Percentiles rank a stretch among this genome's conserved stretches.
These are phyloP conservation scores for Halichoeres trimaculatus DNA, from an alignment of 2,113 vertebrate genomes.

Conservation along the genomic window DNA sequence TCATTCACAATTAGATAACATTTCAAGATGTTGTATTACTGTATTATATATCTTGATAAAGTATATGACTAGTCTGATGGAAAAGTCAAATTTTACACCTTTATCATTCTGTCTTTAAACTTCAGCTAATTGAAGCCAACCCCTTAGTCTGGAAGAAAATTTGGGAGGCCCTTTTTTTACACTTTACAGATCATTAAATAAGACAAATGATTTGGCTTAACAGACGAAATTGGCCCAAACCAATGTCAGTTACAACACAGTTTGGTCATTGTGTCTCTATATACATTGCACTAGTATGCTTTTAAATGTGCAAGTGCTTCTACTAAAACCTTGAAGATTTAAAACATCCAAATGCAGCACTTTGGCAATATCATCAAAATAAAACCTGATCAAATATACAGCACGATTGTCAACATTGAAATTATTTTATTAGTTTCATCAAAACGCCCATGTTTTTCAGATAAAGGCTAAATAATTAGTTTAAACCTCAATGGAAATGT, in stretches of 20 bases:
- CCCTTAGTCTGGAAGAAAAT: neutral
- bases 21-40: neutral
- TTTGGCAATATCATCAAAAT: neutral
- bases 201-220: slow-evolving; percentile 2
- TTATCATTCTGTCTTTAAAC: neutral
- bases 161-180: neutral
- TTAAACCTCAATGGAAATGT: neutral
- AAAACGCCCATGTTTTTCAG: neutral
- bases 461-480: neutral
- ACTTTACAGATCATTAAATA: neutral
- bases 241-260: slow-evolving; percentile 4
- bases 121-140: neutral
- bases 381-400: neutral
- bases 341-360: neutral
- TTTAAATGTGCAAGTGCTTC: neutral
- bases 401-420: neutral
- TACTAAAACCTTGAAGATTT: neutral
- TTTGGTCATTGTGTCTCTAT: neutral
- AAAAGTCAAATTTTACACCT: neutral
- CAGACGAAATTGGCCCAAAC: neutral
- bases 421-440: neutral
- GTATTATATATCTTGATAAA: neutral
- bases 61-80: neutral
- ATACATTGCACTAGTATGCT: neutral
- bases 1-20: neutral